Percentiles rank a stretch among this genome's conserved stretches.
These are phyloP conservation scores for Cranoglanis bouderius DNA, from an alignment of 2,113 vertebrate species.

Conservation along the genomic window DNA sequence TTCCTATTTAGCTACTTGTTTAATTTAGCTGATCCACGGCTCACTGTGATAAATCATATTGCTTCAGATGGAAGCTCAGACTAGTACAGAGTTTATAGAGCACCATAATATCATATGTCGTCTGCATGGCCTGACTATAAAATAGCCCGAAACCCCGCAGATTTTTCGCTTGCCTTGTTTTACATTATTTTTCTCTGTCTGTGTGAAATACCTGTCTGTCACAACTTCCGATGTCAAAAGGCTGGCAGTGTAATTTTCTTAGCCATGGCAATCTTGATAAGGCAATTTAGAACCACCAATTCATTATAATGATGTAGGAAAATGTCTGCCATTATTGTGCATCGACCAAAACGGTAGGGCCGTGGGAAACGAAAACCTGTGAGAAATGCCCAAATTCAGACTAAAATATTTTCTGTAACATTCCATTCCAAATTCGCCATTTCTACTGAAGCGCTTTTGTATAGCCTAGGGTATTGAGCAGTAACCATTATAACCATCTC, in stretches of 20 bases:
- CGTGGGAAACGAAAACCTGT: slow-evolving; percentile 31
- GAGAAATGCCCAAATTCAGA: slow-evolving; percentile 15
- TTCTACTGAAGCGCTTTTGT: neutral
- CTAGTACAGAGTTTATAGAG: neutral
- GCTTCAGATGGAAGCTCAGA: neutral
- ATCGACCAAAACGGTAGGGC: slow-evolving; percentile 42
- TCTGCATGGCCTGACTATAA: neutral
- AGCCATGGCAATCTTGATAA: slow-evolving; percentile 35
- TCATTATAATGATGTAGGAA: slow-evolving; percentile 61
- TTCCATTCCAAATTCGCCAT: neutral
- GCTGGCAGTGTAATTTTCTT: slow-evolving; percentile 32
- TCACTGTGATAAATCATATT: neutral
- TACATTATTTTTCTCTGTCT: neutral
- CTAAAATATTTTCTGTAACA: neutral
- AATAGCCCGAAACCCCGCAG: neutral
- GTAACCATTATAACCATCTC: too few relatives aligned
- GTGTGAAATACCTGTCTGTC: neutral
- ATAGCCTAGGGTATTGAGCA: neutral
- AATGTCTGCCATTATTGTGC: slow-evolving; percentile 65
- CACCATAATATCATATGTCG: neutral
- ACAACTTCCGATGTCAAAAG: slow-evolving; percentile 42
- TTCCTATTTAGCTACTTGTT: neutral
- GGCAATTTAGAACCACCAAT: slow-evolving; percentile 34
- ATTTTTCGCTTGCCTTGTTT: neutral
- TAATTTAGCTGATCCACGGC: neutral